Percentiles rank a stretch among this genome's conserved stretches.
Evolutionary conservation across 2,888 invertebrate genomes (phyloP).

Genomic region (Erebia aethiops): DNA sequence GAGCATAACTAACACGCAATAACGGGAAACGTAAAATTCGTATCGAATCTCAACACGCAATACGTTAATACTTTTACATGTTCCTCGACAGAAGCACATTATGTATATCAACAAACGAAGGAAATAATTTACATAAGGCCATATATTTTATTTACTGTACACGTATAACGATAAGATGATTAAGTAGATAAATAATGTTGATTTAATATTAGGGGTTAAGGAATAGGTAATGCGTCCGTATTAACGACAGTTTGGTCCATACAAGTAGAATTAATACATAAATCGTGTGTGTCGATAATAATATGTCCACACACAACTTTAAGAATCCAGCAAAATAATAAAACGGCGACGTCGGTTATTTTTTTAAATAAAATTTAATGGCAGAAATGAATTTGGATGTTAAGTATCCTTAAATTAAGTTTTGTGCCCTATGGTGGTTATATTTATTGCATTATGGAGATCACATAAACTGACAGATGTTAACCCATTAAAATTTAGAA

Average conservation of each 20-base stretch:
- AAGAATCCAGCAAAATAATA: conserved; percentile 60
- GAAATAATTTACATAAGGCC: conserved; percentile 82
- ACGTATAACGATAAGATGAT: conserved; percentile 80
- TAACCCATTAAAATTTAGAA: conserved; percentile 37
- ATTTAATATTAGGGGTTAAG: conserved; percentile 77
- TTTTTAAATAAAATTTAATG: conserved; percentile 23
- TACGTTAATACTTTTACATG: conserved; percentile 56
- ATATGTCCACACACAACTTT: conserved; percentile 60
- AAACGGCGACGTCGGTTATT: conserved; percentile 30
- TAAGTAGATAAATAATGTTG: conserved; percentile 77
- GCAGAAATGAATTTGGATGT: conserved; percentile 21
- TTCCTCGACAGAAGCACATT: conserved; percentile 68
- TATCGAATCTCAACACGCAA: conserved; percentile 56
- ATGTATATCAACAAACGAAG: conserved; percentile 59
- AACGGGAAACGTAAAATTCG: conserved; percentile 53
- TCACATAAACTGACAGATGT: conserved; percentile 11
- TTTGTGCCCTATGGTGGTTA: conserved; percentile 30
- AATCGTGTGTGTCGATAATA: conserved; percentile 58
- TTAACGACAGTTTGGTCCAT: conserved; percentile 83
- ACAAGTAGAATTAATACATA: conserved; percentile 77
- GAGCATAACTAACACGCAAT: conserved; percentile 64
- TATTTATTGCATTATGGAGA: conserved; percentile 17
- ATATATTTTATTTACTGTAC: conserved; percentile 79
- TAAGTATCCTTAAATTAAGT: conserved; percentile 11
- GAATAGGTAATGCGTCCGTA: conserved; percentile 75